A percentile compares a stretch with the other conserved stretches of the same genome.
These are phyloP conservation scores for Magallana ariakensis DNA, from an alignment of 1,140 invertebrate genomes.

Conservation along the genomic window DNA sequence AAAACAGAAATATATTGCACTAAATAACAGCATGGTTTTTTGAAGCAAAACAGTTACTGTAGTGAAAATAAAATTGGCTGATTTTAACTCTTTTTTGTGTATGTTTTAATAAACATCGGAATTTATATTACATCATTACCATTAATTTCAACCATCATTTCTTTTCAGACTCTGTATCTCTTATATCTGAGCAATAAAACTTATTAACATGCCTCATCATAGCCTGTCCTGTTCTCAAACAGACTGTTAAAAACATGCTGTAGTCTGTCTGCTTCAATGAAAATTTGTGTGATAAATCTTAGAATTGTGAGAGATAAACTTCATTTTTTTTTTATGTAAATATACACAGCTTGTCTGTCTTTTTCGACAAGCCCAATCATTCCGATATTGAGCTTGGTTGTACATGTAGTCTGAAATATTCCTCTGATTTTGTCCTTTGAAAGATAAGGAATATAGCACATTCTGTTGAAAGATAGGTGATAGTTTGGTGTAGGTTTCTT, in stretches of 20 bases:
- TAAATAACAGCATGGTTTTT: neutral
- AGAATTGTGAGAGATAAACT: slow-evolving; percentile 4
- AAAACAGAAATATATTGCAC: too few relatives aligned
- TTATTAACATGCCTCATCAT: neutral
- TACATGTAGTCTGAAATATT: slow-evolving; percentile 30
- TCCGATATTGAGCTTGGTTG: neutral
- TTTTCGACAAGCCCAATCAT: neutral
- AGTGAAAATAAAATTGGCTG: neutral
- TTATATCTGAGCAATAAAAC: neutral
- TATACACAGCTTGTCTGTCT: slow-evolving; percentile 4
- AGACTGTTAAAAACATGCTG: neutral
- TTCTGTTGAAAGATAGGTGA: slow-evolving; percentile 1
- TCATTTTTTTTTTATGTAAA: neutral
- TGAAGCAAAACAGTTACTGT: neutral
- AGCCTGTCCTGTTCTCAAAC: neutral
- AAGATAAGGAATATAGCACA: slow-evolving; percentile 7
- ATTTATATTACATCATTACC: slow-evolving; percentile 11
- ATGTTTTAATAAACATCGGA: neutral
- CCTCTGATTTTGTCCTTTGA: neutral
- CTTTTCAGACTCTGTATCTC: slow-evolving; percentile 8
- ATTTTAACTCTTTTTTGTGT: neutral
- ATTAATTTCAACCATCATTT: neutral
- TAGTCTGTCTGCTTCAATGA: slow-evolving; percentile 2
- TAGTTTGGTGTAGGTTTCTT: neutral
- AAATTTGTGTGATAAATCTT: slow-evolving; percentile 1